Evolutionary conservation across 2,888 invertebrate species (phyloP).

Genomic region (Perithous albicinctus): DNA sequence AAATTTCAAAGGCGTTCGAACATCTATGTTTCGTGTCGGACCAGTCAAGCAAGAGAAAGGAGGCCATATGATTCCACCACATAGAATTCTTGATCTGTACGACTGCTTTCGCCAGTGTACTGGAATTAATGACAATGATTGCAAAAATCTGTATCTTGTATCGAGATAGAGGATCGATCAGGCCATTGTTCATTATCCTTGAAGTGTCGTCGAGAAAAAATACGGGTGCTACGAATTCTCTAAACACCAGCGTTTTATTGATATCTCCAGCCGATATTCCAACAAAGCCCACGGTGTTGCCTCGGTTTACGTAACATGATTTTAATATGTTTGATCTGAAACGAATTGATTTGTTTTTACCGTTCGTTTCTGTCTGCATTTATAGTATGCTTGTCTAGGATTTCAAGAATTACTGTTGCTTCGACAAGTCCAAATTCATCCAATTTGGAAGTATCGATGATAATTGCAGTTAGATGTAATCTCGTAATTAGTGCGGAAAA

Average conservation of each 20-base stretch:
- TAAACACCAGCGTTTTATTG: background rate
- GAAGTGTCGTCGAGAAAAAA: background rate
- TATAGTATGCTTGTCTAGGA: background rate
- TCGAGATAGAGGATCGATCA: background rate
- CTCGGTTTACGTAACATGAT: background rate
- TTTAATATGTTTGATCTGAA: background rate
- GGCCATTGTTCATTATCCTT: background rate
- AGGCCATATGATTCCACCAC: constrained; percentile 67
- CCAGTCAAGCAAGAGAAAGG: constrained; percentile 58
- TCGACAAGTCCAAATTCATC: background rate
- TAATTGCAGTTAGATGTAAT: background rate
- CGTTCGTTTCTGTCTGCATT: background rate
- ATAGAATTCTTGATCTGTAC: constrained; percentile 42
- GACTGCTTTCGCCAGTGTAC: background rate
- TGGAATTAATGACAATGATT: background rate
- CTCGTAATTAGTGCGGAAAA: background rate
- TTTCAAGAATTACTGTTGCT: background rate
- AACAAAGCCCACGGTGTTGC: background rate
- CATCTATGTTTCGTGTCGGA: constrained; percentile 46
- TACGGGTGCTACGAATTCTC: background rate
- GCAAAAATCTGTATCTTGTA: constrained; percentile 19
- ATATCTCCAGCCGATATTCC: background rate
- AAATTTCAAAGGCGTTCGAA: constrained; percentile 44
- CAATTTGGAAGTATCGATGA: background rate
- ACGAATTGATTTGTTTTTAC: background rate